Evolutionary conservation across 2,888 invertebrate genomes (phyloP).

Genomic region (Glyphotaelius pellucidus): DNA sequence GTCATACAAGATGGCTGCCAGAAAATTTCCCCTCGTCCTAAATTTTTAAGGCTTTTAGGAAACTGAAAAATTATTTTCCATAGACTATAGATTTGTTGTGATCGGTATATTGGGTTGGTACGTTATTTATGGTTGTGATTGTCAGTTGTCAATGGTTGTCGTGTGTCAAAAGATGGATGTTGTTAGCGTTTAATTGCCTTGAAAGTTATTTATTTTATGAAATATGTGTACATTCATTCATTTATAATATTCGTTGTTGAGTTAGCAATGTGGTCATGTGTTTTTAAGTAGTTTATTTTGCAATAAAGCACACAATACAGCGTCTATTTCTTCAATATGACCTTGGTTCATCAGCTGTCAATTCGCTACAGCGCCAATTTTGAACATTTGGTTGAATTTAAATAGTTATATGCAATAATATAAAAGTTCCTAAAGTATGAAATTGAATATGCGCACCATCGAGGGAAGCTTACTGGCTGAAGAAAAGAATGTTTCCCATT

Average conservation of each 20-base stretch:
- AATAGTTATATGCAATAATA: not conserved
- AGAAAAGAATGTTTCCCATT: conserved; percentile 58
- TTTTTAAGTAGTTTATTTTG: not conserved
- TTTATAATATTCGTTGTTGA: not conserved
- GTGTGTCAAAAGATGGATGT: conserved; percentile 59
- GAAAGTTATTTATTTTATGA: conserved; percentile 45
- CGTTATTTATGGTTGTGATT: conserved; percentile 2
- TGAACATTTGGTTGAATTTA: conserved; percentile 45
- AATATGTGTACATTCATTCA: conserved; percentile 20
- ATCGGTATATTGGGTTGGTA: not conserved
- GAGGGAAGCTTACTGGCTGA: conserved; percentile 56
- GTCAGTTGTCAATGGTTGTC: conserved; percentile 44
- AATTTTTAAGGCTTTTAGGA: too few species aligned
- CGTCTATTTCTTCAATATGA: conserved; percentile 55
- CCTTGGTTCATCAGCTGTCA: conserved; percentile 64
- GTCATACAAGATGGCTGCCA: too few species aligned
- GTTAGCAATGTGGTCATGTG: not conserved
- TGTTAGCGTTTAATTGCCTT: conserved; percentile 49
- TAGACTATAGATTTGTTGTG: not conserved
- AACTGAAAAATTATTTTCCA: not conserved
- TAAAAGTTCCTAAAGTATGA: conserved; percentile 5
- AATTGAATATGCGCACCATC: conserved; percentile 56
- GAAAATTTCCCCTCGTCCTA: too few species aligned
- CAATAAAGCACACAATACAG: conserved; percentile 6
- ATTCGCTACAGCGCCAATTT: conserved; percentile 60